Evolutionary conservation across 2,797 vertebrate species (phyloP), one percentile per base, ranked within the genome.

Genomic region (Bovichtus variegatus): DNA sequence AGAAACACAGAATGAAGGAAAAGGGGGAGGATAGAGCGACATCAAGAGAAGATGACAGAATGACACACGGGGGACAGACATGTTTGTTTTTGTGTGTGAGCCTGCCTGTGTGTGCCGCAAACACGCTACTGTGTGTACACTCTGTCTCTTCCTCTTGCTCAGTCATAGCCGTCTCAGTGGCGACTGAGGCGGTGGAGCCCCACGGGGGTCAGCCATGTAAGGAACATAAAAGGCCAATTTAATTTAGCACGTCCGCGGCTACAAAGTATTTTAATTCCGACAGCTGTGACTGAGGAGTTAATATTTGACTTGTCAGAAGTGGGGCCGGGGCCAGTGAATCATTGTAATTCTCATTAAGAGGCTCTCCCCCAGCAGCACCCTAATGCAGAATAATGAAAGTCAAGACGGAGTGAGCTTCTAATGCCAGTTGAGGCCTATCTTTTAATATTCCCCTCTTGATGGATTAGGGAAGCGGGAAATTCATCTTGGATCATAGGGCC

Each of bases 291-390:
- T 98, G 98, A 99, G 98, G 98, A 99, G 98, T 99, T 99, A 99
- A 99, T 99, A 99, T 99, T 99, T 99, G 97, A 99, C 97, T 98
- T 99, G 98, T 99, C 98, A 99, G 97, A 98, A 99, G 95, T 97
- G 95, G 96, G 97, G 97, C 97, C 95, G 94, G 95, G 97, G 96
- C 97, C 96, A 98, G 97, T 99, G 98, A 98, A 99, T 99, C 98
- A 99, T 97, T 98, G 96, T 99, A 99, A 99, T 99, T 98, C 98
- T 99, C 98, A 99, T 99, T 99, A 99, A 99, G 98, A 99, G 98
- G 96, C 96, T 98, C 97, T 98, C 98, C 98, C 98, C 97, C 96
- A 97, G 98, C 98, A 97, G 97, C 96, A 95, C 97, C 97, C 97
- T 99, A 99, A 99, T 99, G 97, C 98, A 97, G 97, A 99, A 98